Evolutionary conservation across 2,113 vertebrate genomes (phyloP), one percentile per base, ranked within the genome.

Genomic region (Mirza zaza): DNA sequence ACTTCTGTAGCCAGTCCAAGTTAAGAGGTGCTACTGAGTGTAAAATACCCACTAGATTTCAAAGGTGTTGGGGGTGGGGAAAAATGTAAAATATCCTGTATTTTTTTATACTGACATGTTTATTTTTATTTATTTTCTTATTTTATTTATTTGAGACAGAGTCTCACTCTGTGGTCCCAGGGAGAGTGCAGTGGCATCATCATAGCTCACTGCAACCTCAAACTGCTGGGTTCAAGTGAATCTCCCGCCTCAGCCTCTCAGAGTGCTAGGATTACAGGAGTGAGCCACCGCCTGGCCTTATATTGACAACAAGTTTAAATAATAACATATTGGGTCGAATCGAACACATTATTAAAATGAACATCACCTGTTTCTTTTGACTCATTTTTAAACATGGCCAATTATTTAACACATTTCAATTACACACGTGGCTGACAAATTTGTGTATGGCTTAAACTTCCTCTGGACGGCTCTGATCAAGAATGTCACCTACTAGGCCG

Each of bases 321-420:
- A 70, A 36, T 13, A 12, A 32, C 59, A 45, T 86, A 70, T 39
- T 55, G 13, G 7, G 68, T 68, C 70, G 55, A 76, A 36, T 36
- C 50, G 87, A 93, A 83, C 36, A 73, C 5, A 25, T 68, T 39
- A 45, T 76, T 94, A 85, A 77, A 90, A 89, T 23, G 45, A 95
- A 90, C 15, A 83, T 73, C n/a, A 70, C 4, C 39, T 70, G 15
- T 93, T 68, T 48, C 8, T 65, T 85, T 52, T 65, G 6, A 67
- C 5, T 88, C 42, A 67, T 57, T 82, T 32, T 61, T 61, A 25
- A 36, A 75, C 29, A 27, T 14, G 61, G n/a, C 50, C 68, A 81
- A 79, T 59, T 29, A 82, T 36, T 55, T 91, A 85, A 15, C 61
- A 59, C 45, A 57, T 70, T 87, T 88, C 82, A 93, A 73, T 91